Conservation (phyloP, 2,888 invertebrate species). For the Petrophora chlorosata region DNA sequence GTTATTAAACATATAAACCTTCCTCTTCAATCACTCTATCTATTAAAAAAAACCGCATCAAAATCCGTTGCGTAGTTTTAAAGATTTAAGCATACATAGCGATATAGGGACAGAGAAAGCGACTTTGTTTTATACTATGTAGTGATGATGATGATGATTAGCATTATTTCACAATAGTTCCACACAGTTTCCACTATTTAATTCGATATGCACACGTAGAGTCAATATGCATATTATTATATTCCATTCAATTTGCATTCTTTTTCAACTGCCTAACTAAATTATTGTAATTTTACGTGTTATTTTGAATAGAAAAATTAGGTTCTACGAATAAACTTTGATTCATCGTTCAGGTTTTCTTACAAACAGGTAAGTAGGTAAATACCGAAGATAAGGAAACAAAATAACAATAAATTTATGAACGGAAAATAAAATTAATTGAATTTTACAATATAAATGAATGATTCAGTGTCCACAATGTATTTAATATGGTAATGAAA, state of each 20-base stretch:
- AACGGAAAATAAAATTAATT: constrained; percentile 25
- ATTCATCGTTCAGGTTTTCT: constrained; percentile 23
- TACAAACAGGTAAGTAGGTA: not conserved
- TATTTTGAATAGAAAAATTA: not conserved
- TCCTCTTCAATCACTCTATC: no score
- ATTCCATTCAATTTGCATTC: not conserved
- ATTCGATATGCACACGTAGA: not conserved
- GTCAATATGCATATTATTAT: not conserved
- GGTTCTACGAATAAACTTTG: not conserved
- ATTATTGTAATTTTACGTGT: not conserved
- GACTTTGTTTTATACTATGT: no score
- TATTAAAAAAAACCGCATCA: no score
- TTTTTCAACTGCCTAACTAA: not conserved
- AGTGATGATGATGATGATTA: no score
- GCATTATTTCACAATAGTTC: no score
- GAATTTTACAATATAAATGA: constrained; percentile 24
- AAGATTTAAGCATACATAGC: no score
- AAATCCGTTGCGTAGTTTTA: no score
- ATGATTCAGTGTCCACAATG: constrained; percentile 20
- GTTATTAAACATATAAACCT: no score
- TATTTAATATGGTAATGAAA: constrained; percentile 10
- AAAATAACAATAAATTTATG: constrained; percentile 23
- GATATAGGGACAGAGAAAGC: no score
- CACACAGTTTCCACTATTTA: no score
- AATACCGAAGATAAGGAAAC: constrained; percentile 13